Base-by-base conservation (phyloP, 2,797 vertebrate genomes). In the Cuniculus paca region DNA sequence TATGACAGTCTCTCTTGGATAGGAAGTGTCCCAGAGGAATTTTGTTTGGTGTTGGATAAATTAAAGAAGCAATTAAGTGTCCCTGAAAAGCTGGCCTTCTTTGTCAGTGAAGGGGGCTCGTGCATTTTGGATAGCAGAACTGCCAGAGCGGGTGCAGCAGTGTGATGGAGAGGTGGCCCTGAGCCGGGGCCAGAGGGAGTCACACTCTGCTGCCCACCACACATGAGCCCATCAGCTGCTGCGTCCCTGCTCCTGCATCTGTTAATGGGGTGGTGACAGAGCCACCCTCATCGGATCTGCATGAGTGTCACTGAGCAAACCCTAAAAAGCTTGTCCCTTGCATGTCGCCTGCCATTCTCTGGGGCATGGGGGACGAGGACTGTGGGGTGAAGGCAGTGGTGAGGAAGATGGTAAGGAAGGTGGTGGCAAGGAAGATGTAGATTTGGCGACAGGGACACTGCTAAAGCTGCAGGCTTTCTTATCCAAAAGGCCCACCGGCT, bases 211-310 rank as follows among this genome's bases (percentile, higher is more conserved):
- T 6, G 12, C 22, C 34, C 11, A 4, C 54, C n/a, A 1, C 1
- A 6, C 2, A 45, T 1, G 3, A 78, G 22, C 22, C 0, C 9
- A 8, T 31, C 6, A 1, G 28, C 61, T 3, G 1, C 48, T 22
- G 4, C 3, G 0, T 31, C 42, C 28, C 34, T 3, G 0, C 31
- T 7, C 48, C 36, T 58, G 60, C 52, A 1, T n/a, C 68, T 19
- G 31, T 31, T 56, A 13, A 6, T 0, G 45, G 45, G 8, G 45
- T 16, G 17, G n/a, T 31, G 6, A 3, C 19, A 75, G 20, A 61
- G 8, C 72, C 31, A 13, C 2, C 48, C 87, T 14, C 63, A 0
- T 2, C 45, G 16, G 61, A 31, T 68, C 80, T 54, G 31, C 31
- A 5, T 24, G 31, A 74, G 19, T 6, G 5, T 70, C 14, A 42